A percentile compares a stretch with the other conserved stretches of the same genome.
Evolutionary conservation across 2,888 invertebrate genomes (phyloP).

Genomic region (Syritta pipiens): DNA sequence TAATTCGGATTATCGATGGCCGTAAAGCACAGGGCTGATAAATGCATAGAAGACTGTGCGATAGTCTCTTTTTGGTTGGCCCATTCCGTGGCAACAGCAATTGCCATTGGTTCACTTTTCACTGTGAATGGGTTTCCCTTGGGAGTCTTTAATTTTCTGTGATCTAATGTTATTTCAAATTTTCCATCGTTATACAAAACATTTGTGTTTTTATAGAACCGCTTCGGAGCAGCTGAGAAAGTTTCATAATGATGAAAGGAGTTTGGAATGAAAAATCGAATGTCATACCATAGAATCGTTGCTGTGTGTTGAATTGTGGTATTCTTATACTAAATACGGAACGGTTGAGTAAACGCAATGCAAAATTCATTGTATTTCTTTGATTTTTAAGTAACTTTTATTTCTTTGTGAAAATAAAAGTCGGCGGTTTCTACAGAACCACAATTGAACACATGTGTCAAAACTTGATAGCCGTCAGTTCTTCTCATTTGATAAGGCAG

Average conservation of each 20-base stretch:
- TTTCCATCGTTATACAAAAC: constrained; percentile 85
- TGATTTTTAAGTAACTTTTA: neutral
- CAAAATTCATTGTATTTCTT: constrained; percentile 48
- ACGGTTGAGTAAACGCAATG: constrained; percentile 40
- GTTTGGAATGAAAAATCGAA: too few species aligned
- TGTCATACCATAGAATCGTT: constrained; percentile 71
- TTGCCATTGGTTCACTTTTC: constrained; percentile 91
- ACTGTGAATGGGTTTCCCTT: constrained; percentile 88
- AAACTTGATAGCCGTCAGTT: too few species aligned
- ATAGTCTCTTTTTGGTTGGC: constrained; percentile 90
- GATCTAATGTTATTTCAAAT: constrained; percentile 93
- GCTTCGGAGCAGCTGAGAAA: constrained; percentile 81
- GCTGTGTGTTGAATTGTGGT: constrained; percentile 37
- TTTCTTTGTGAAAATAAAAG: neutral
- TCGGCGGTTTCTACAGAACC: neutral
- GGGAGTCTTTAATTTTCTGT: constrained; percentile 94
- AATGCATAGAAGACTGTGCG: constrained; percentile 90
- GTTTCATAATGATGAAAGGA: too few species aligned
- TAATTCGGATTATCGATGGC: constrained; percentile 95
- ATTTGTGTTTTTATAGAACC: constrained; percentile 87
- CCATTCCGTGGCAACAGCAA: constrained; percentile 97
- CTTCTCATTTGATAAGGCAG: too few species aligned
- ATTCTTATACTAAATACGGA: constrained; percentile 30
- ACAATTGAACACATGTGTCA: neutral
- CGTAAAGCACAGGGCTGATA: constrained; percentile 95